Evolutionary conservation across 2,888 invertebrate species (phyloP).

Genomic region (Ichneumoninae sp.): DNA sequence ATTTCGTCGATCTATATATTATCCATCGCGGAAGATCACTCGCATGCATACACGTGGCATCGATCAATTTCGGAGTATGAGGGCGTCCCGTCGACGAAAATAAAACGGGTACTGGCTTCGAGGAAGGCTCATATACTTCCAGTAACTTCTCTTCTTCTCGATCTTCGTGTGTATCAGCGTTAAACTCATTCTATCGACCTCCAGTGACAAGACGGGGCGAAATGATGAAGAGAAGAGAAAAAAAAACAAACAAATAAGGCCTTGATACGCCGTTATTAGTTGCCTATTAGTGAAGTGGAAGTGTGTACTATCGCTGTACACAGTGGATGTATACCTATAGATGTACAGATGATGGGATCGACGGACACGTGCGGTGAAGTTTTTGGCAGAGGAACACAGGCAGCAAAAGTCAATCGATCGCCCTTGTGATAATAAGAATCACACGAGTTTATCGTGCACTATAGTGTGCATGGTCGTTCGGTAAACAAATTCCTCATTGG

Average conservation of each 20-base stretch:
- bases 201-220: neutral
- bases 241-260: slow-evolving; percentile 69
- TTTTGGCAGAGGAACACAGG: slow-evolving; percentile 69
- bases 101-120: slow-evolving; percentile 24
- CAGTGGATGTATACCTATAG: neutral
- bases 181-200: slow-evolving; percentile 11
- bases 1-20: slow-evolving; percentile 33
- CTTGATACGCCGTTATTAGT: slow-evolving; percentile 72
- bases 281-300: slow-evolving; percentile 67
- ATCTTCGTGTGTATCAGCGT: neutral
- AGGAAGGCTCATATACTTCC: slow-evolving; percentile 9
- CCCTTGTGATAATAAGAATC: slow-evolving; percentile 34
- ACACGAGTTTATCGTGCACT: slow-evolving; percentile 8
- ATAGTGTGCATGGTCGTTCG: slow-evolving; percentile 43
- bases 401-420: slow-evolving; percentile 50
- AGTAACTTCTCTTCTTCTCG: neutral
- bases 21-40: slow-evolving; percentile 22
- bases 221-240: slow-evolving; percentile 8
- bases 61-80: slow-evolving; percentile 56
- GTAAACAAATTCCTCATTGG: slow-evolving; percentile 76
- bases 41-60: slow-evolving; percentile 60
- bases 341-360: neutral
- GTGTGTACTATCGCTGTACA: neutral
- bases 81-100: slow-evolving; percentile 33
- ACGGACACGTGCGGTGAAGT: slow-evolving; percentile 61